Evolutionary conservation across 2,797 vertebrate species (phyloP).

Genomic region (Xiphophorus birchmanni): DNA sequence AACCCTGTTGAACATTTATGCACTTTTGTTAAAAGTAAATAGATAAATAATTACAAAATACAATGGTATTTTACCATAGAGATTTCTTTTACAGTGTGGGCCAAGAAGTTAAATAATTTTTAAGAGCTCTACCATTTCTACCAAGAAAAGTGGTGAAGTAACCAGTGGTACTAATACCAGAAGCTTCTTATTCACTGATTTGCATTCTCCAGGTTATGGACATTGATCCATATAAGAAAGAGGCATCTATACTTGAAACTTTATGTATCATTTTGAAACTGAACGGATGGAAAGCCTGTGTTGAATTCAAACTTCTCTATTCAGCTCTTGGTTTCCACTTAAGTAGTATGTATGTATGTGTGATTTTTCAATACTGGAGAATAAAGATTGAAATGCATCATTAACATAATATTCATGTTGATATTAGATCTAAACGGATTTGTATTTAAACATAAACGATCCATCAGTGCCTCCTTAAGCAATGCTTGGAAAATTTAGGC

Average conservation of each 20-base stretch:
- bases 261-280: neutral
- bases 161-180: neutral
- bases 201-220: neutral
- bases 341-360: neutral
- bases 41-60: too few species aligned
- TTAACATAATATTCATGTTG: neutral
- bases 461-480: neutral
- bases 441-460: neutral
- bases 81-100: too few species aligned
- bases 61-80: too few species aligned
- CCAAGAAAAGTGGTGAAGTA: neutral
- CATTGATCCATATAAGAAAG: neutral
- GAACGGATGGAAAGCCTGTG: neutral
- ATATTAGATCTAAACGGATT: neutral
- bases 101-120: neutral
- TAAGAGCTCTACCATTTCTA: neutral
- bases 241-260: neutral
- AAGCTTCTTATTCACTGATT: neutral
- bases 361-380: neutral
- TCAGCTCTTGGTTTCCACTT: neutral
- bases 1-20: neutral
- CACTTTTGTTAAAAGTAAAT: neutral
- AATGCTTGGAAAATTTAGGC: too few species aligned
- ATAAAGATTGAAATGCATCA: neutral
- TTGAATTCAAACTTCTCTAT: neutral